Percentiles rank a stretch among this genome's conserved stretches.
Evolutionary conservation across 2,888 invertebrate species (phyloP).

Genomic region (Cybosia mesomella): DNA sequence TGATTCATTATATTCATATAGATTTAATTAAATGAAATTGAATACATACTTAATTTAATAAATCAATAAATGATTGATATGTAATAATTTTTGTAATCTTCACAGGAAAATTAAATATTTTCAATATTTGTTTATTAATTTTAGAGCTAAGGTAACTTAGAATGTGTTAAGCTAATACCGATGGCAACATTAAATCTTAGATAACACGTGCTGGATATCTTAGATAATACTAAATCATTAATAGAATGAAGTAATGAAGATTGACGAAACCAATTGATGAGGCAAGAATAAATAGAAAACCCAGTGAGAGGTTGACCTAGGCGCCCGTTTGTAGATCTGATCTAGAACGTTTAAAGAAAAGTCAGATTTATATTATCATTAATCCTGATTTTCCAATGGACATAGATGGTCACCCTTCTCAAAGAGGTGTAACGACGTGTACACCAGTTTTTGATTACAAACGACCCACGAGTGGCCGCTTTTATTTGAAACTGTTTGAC

Average conservation of each 20-base stretch:
- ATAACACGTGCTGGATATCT: too few relatives aligned
- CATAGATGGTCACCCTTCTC: conserved; percentile 1
- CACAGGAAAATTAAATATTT: too few relatives aligned
- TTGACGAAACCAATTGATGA: background rate
- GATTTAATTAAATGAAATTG: too few relatives aligned
- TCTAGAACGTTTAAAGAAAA: background rate
- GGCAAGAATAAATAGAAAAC: background rate
- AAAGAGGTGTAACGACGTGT: conserved; percentile 11
- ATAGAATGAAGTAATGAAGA: background rate
- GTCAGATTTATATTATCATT: background rate
- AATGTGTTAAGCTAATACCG: too few relatives aligned
- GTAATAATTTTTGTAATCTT: too few relatives aligned
- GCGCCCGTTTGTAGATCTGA: background rate
- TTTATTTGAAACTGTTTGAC: conserved; percentile 20
- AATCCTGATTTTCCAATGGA: background rate
- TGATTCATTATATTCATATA: too few relatives aligned
- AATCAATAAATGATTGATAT: too few relatives aligned
- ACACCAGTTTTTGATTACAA: conserved; percentile 8
- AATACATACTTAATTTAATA: too few relatives aligned
- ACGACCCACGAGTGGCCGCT: conserved; percentile 13
- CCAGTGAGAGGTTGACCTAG: background rate
- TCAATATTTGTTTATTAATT: too few relatives aligned
- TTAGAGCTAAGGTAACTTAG: too few relatives aligned
- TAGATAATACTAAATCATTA: too few relatives aligned
- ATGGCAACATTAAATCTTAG: too few relatives aligned